Base-by-base conservation (phyloP, 2,113 vertebrate species). In the Hypomesus transpacificus region DNA sequence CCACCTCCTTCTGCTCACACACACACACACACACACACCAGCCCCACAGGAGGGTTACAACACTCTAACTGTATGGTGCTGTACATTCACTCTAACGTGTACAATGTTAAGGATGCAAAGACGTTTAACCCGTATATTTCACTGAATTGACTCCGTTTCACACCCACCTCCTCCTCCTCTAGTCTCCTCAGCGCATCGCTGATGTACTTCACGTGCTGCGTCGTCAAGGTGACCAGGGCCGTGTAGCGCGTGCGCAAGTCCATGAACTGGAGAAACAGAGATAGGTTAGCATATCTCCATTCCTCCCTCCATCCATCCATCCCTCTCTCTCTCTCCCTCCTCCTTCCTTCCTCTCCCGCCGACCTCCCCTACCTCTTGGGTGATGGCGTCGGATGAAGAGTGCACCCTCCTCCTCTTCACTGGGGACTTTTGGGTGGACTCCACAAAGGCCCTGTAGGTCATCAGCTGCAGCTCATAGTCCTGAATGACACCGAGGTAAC, bases 121-220 rank as follows among this genome's bases (percentile, higher is more conserved):
- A 46, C 9, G 8, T 11, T 11, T 11, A 46, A 46, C 39, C 39
- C 0, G 31, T 34, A 34, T 5, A 9, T 5, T 13, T 8, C 39
- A 61, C 6, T 9, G 7, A 22, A 24, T 50, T 16, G 52, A 1
- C 13, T 68, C 28, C 64, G 11, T 68, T 7, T 82, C 52, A 0
- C 51, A 20, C 9, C 9, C 17, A 99, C 97, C 93, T 99, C 97
- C 75, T 99, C 97, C 59, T 97, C 97, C 81, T 98, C 96, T 58
- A 98, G 90, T 14, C 96, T 80, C 61, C 95, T 89, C 28, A 99
- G 92, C 0, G 97, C 95, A 24, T 99, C 97, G 1, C 95, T 98
- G 90, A 99, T 99, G 78, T 98, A 99, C 82, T 98, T 99, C 9
- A 98, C 96, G 1, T 99, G 96, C 82, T 99, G 97, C 0, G 96